Evolutionary conservation across 2,113 vertebrate species (phyloP).

Genomic region (Micronycteris hirsuta): DNA sequence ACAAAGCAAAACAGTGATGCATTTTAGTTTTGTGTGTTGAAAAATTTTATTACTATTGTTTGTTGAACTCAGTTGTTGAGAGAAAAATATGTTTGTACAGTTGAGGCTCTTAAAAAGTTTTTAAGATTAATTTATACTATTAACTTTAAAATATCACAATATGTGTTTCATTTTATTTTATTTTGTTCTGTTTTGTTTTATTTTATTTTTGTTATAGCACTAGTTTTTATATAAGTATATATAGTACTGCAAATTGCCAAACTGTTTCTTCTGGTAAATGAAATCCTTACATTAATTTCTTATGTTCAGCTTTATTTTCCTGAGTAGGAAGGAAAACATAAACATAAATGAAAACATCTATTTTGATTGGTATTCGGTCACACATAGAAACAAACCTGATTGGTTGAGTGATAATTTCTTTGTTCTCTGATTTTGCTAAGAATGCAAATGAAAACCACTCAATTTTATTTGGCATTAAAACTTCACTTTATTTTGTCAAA

Average conservation of each 20-base stretch:
- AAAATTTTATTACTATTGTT: conserved; percentile 57
- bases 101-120: conserved; percentile 50
- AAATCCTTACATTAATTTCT: conserved; percentile 72
- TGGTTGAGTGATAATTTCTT: conserved; percentile 85
- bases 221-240: conserved; percentile 60
- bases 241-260: conserved; percentile 19
- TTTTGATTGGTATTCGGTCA: conserved; percentile 84
- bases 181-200: not conserved
- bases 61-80: conserved; percentile 27
- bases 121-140: not conserved
- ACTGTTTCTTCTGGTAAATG: conserved; percentile 51
- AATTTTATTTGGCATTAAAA: conserved; percentile 86
- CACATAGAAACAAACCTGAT: conserved; percentile 80
- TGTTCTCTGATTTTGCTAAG: conserved; percentile 85
- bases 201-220: not conserved
- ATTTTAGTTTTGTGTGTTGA: conserved; percentile 53
- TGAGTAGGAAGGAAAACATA: conserved; percentile 71
- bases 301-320: conserved; percentile 76
- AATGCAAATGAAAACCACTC: conserved; percentile 86
- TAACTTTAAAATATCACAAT: conserved; percentile 28
- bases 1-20: not conserved
- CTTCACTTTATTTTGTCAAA: conserved; percentile 85
- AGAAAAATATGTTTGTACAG: conserved; percentile 40
- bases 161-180: not conserved
- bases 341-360: conserved; percentile 81